phyloP scores from a whole-genome alignment of 30 jellyfish, hydroid and myxozoan genomes.

The Pseudorhiza aurosa region DNA sequence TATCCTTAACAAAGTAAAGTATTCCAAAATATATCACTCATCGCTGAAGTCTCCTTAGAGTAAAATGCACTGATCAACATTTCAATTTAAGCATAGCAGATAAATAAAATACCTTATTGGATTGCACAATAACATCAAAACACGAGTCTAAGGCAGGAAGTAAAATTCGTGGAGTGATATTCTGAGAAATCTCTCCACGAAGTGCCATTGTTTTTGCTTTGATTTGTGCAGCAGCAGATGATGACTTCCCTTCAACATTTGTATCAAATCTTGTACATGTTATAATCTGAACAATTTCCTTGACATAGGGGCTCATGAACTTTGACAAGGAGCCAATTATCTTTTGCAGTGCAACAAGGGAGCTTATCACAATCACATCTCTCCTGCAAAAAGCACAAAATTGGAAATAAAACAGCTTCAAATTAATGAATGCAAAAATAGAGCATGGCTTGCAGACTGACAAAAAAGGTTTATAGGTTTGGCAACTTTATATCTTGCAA shows the following conservation, averaged over 20 bases:
- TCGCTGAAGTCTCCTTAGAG: too few relatives aligned
- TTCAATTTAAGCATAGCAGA: too few relatives aligned
- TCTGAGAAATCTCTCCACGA: constrained; percentile 50
- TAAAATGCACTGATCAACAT: too few relatives aligned
- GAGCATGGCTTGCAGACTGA: too few relatives aligned
- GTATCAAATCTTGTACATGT: constrained; percentile 2
- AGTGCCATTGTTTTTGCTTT: constrained; percentile 34
- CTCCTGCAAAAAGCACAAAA: constrained; percentile 32
- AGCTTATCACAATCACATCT: constrained; percentile 40
- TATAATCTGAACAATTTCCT: constrained; percentile 31
- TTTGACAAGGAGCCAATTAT: constrained; percentile 59
- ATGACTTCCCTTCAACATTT: not conserved
- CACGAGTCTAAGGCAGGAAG: constrained; percentile 75
- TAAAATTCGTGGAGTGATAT: constrained; percentile 70
- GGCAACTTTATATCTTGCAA: too few relatives aligned
- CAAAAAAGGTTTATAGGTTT: too few relatives aligned
- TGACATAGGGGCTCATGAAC: constrained; percentile 89
- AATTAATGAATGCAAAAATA: too few relatives aligned
- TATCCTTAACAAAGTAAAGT: too few relatives aligned
- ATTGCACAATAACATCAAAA: constrained; percentile 30
- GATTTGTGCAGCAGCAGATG: constrained; percentile 31
- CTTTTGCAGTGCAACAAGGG: constrained; percentile 69
- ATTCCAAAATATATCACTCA: too few relatives aligned
- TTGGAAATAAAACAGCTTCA: too few relatives aligned
- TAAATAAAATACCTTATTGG: constrained; percentile 54